Percentiles rank a stretch among this genome's conserved stretches.
Conservation (phyloP, 2,888 invertebrate species). For the Cerastoderma edule region DNA sequence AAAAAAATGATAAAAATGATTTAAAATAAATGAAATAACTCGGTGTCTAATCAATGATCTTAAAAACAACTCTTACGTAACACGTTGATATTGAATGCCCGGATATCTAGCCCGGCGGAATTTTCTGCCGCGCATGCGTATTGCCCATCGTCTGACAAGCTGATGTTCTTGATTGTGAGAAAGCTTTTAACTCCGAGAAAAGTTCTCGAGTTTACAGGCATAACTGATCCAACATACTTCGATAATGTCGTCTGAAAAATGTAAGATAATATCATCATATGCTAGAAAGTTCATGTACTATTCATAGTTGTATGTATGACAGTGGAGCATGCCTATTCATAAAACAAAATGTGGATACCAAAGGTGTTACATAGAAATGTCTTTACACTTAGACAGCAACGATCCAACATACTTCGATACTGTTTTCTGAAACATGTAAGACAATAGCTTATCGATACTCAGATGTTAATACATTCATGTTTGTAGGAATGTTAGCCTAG, state of each 20-base stretch:
- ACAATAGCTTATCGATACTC: too few relatives aligned
- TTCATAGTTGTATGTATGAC: too few relatives aligned
- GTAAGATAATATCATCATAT: too few relatives aligned
- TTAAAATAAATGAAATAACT: too few relatives aligned
- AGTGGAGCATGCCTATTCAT: too few relatives aligned
- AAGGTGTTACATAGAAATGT: background rate
- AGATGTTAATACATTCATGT: too few relatives aligned
- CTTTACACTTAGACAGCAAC: background rate
- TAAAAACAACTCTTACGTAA: constrained; percentile 46
- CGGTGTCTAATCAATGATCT: too few relatives aligned
- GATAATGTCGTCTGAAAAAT: constrained; percentile 26
- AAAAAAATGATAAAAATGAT: too few relatives aligned
- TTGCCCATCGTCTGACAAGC: constrained; percentile 36
- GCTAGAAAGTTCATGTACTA: background rate
- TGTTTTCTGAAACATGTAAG: too few relatives aligned
- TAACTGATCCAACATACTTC: constrained; percentile 38
- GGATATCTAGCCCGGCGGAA: constrained; percentile 38
- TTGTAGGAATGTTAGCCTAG: too few relatives aligned
- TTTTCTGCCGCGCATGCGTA: constrained; percentile 61
- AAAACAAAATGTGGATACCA: background rate
- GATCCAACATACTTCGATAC: too few relatives aligned
- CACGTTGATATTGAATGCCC: constrained; percentile 38
- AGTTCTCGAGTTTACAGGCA: constrained; percentile 19
- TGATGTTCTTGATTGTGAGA: constrained; percentile 45
- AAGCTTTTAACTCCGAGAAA: constrained; percentile 45